Conservation (phyloP, 2,113 vertebrate genomes). For the Brachypteracias leptosomus region DNA sequence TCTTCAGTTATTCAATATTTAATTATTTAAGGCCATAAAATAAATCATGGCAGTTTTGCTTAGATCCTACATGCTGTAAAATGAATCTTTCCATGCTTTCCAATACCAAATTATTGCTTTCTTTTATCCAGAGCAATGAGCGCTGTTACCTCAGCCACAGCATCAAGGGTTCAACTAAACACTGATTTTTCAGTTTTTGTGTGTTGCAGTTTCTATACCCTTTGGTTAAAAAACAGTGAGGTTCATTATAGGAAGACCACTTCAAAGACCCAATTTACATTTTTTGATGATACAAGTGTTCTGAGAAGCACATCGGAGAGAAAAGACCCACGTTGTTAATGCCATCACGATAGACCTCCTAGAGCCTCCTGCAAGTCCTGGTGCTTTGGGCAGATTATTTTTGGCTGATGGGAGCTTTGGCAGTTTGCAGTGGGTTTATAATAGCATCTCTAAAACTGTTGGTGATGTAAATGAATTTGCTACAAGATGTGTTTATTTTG, state of each 20-base stretch:
- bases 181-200: not conserved
- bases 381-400: not conserved
- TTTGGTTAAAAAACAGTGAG: not conserved
- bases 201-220: not conserved
- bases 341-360: not conserved
- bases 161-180: not conserved
- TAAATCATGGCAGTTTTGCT: not conserved
- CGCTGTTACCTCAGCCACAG: not conserved
- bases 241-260: not conserved
- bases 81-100: not conserved
- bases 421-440: not conserved
- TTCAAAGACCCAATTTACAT: constrained; percentile 17
- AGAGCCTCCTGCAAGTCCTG: not conserved
- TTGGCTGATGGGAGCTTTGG: not conserved
- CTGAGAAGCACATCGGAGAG: not conserved
- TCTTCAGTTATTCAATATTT: not conserved
- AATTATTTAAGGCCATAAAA: not conserved
- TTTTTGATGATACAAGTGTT: not conserved
- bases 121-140: not conserved
- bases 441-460: not conserved
- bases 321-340: constrained; percentile 2
- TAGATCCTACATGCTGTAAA: not conserved
- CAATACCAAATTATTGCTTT: not conserved
- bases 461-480: not conserved
- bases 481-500: not conserved